Evolutionary conservation across 1,140 invertebrate species (phyloP), one percentile per base, ranked within the genome.

Genomic region (Linepithema humile): DNA sequence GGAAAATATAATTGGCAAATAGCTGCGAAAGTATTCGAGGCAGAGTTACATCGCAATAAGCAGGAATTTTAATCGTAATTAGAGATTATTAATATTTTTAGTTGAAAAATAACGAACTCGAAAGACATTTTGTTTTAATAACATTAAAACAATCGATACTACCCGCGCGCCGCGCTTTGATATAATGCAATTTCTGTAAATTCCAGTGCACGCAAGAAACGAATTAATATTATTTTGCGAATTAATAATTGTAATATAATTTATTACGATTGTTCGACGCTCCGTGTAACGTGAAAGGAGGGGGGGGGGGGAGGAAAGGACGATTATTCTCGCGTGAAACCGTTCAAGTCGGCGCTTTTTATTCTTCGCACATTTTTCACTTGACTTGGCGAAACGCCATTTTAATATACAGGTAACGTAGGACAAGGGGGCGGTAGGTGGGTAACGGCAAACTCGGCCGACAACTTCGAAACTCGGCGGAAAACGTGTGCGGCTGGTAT

Each of bases 401-500:
- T 80, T 77, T 62, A 77, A 77, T 50, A 20, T 43, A 74, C 35
- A 62, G 59, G 55, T 62, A 82, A 82, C 38, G 15, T 17, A 5
- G 35, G 4, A 43, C 2, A n/a, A 55, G 20, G 6, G 40, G n/a
- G 26, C 59, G 23, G 40, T 75, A 55, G 20, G 40, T 32, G 45
- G n/a, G 74, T 15, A 15, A 32, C 7, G 23, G 1, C 40, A 60
- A 73, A 73, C 69, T 72, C 38, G 43, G 32, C 32, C 72, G 80
- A 53, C 57, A n/a, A 55, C 75, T 80, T 80, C 1, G 75, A 43
- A 70, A 80, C 64, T 80, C 45, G 64, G 75, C 48, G n/a, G 62
- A 80, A 80, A 80, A 80, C 75, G 74, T 77, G 74, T 23, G 74
- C 59, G 62, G 35, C 64, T n/a, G 57, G 80, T 73, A n/a, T 23